phyloP scores from a whole-genome alignment of 2,113 vertebrate species.

The Lethenteron reissneri region DNA sequence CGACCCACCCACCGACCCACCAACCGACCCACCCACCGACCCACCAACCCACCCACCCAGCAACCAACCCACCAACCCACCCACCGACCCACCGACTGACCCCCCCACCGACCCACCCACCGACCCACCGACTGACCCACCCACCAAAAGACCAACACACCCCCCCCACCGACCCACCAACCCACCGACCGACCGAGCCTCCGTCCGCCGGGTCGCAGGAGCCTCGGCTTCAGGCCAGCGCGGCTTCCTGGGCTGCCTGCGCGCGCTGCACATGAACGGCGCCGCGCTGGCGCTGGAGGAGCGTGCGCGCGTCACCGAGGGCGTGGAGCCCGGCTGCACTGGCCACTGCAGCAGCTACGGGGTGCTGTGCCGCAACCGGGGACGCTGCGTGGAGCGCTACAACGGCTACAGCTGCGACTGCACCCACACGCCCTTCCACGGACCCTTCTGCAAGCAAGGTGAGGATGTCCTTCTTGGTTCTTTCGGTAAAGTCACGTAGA shows the following conservation, averaged over 20 bases:
- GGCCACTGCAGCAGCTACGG: constrained; percentile 82
- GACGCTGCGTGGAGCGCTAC: constrained; percentile 43
- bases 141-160: no score
- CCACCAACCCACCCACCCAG: no score
- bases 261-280: constrained; percentile 61
- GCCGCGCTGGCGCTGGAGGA: constrained; percentile 51
- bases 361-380: constrained; percentile 48
- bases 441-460: constrained; percentile 64
- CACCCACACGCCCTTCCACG: constrained; percentile 34
- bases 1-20: no score
- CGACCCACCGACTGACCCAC: no score
- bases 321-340: constrained; percentile 53
- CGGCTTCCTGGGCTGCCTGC: constrained; percentile 70
- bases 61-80: no score
- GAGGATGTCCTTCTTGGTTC: constrained; percentile 1
- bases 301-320: constrained; percentile 56
- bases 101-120: no score
- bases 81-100: no score
- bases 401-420: constrained; percentile 65
- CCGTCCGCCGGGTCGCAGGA: constrained; percentile 24
- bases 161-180: no score
- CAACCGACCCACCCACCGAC: no score
- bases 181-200: no score
- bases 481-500: no score
- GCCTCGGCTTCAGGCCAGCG: constrained; percentile 76